phyloP scores from a whole-genome alignment of 1,140 invertebrate species.

The Harpegnathos saltator region DNA sequence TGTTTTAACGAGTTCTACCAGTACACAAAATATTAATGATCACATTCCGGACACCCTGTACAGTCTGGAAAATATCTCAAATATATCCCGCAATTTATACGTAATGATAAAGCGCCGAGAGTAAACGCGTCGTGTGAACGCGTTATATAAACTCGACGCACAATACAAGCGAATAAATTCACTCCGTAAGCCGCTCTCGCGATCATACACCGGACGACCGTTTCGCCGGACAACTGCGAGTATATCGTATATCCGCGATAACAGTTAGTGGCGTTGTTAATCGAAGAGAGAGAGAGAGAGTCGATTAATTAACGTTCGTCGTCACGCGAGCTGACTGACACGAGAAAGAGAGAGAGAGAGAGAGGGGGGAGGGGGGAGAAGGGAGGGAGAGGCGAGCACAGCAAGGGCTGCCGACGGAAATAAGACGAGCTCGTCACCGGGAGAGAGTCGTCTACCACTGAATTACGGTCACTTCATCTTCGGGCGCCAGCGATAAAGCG shows the following conservation, averaged over 20 bases:
- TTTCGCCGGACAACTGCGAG: no score
- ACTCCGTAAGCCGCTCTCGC: constrained; percentile 6
- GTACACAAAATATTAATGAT: no score
- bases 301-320: constrained; percentile 63
- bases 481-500: constrained; percentile 28
- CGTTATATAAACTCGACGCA: constrained; percentile 7
- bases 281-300: background rate
- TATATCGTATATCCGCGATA: constrained; percentile 48
- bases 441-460: constrained; percentile 10
- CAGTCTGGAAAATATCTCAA: constrained; percentile 6
- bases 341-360: constrained; percentile 21
- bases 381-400: background rate
- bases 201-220: constrained; percentile 15
- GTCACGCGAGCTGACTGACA: background rate
- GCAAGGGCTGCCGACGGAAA: constrained; percentile 41
- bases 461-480: constrained; percentile 51
- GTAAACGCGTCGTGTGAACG: constrained; percentile 33
- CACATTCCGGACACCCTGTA: no score
- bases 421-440: constrained; percentile 55
- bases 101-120: constrained; percentile 43
- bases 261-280: constrained; percentile 32
- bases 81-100: constrained; percentile 27
- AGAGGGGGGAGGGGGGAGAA: no score
- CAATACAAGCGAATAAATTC: constrained; percentile 33
- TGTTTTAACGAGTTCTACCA: no score